These are phyloP conservation scores for Arion vulgaris DNA, from an alignment of 1,140 invertebrate genomes.

Conservation along the genomic window DNA sequence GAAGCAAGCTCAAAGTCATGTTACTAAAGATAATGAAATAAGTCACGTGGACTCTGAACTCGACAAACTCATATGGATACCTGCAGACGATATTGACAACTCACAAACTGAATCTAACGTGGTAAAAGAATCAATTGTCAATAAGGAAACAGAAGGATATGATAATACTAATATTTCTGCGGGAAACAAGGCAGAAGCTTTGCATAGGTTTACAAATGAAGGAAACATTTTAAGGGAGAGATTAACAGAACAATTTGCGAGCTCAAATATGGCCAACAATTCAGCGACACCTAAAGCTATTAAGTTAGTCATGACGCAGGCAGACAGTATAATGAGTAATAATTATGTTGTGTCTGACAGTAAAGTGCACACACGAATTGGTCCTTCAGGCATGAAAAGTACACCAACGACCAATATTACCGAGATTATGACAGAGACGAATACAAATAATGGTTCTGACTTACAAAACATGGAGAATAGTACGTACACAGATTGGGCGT, in stretches of 20 bases:
- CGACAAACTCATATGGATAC: conserved; percentile 4
- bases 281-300: too few species aligned
- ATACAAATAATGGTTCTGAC: not conserved
- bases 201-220: too few species aligned
- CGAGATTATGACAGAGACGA: not conserved
- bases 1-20: not conserved
- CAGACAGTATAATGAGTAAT: not conserved
- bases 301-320: too few species aligned
- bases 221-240: too few species aligned
- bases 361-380: not conserved
- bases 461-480: not conserved
- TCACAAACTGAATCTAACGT: not conserved
- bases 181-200: too few species aligned
- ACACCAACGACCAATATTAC: not conserved
- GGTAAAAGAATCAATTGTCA: not conserved
- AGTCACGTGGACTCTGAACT: not conserved
- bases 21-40: too few species aligned
- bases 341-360: not conserved
- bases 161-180: too few species aligned
- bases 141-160: not conserved
- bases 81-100: not conserved
- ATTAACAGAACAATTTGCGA: too few species aligned
- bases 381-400: not conserved
- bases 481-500: not conserved
- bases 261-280: too few species aligned